Evolutionary conservation across 2,797 vertebrate species (phyloP), one percentile per base, ranked within the genome.

Genomic region (Rousettus madagascariensis): DNA sequence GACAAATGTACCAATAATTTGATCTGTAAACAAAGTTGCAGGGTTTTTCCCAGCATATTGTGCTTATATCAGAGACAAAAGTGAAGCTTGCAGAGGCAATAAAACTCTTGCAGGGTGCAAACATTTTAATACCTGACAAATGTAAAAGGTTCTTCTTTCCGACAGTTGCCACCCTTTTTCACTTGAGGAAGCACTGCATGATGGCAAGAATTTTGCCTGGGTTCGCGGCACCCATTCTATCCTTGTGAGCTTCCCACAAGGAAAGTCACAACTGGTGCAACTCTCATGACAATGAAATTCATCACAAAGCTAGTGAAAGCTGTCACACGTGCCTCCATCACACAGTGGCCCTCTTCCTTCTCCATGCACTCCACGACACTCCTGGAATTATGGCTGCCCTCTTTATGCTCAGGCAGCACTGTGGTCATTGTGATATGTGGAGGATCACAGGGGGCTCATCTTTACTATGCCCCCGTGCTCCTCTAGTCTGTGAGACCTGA

Each of bases 61-160:
- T 71, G 46, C 57, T 94, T 91, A 83, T 28, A 66, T 65, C 63
- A 85, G 49, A 80, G 66, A 68, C n/a, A 72, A 79, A 65, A 72
- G n/a, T 59, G 71, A 94, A 84, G 49, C 17, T 85, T 79, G 33
- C 66, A 79, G 65, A 88, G 49, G 30, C 65, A 79, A 20, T 79
- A 71, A 74, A 96, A 68, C 65, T 66, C 88, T 72, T 59, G 20
- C 33, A 53, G n/a, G 43, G 30, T 55, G 20, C 65, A 61, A 46
- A 94, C 72, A 85, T 94, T 87, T 80, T 68, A 80, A 80, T 43
- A 30, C 49, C 53, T 92, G 79, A 79, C 66, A 68, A 74, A 79
- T 79, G 6, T 71, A 51, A 79, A 74, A 79, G 36, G 28, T 36
- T 94, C 43, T 84, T 53, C 55, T 63, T 82, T 63, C 65, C 10